Evolutionary conservation across 1,140 invertebrate species (phyloP).

Genomic region (Lethrus apterus): DNA sequence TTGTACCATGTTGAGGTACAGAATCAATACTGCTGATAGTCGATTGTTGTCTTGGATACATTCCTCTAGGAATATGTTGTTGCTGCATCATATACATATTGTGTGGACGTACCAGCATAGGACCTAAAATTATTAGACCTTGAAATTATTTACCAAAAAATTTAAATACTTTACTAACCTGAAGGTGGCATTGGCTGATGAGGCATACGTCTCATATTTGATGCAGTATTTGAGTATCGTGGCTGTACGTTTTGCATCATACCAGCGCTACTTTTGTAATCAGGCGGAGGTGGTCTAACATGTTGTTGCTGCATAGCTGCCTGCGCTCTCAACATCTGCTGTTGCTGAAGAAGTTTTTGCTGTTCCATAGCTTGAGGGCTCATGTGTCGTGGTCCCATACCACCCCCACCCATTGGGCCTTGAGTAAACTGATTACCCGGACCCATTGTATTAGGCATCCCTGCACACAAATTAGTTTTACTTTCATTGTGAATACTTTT

Average conservation of each 20-base stretch:
- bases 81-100: conserved; percentile 49
- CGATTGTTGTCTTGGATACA: conserved; percentile 39
- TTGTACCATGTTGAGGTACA: conserved; percentile 31
- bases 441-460: conserved; percentile 21
- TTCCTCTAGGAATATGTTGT: conserved; percentile 41
- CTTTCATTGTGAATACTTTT: background rate
- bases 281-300: conserved; percentile 61
- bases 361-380: conserved; percentile 31
- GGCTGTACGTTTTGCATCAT: conserved; percentile 52
- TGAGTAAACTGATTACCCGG: conserved; percentile 20
- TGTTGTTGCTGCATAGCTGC: conserved; percentile 31
- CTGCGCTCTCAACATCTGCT: conserved; percentile 18
- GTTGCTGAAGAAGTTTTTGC: conserved; percentile 37
- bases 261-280: conserved; percentile 61
- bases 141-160: background rate
- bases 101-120: conserved; percentile 64
- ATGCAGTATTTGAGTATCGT: conserved; percentile 40
- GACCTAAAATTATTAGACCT: conserved; percentile 38
- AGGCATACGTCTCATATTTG: conserved; percentile 52
- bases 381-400: conserved; percentile 22
- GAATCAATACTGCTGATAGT: conserved; percentile 31
- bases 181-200: conserved; percentile 63
- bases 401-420: conserved; percentile 10
- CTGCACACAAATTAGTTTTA: too few relatives aligned
- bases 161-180: conserved; percentile 36